phyloP scores from a whole-genome alignment of 2,113 vertebrate genomes.

The Myocastor coypus region DNA sequence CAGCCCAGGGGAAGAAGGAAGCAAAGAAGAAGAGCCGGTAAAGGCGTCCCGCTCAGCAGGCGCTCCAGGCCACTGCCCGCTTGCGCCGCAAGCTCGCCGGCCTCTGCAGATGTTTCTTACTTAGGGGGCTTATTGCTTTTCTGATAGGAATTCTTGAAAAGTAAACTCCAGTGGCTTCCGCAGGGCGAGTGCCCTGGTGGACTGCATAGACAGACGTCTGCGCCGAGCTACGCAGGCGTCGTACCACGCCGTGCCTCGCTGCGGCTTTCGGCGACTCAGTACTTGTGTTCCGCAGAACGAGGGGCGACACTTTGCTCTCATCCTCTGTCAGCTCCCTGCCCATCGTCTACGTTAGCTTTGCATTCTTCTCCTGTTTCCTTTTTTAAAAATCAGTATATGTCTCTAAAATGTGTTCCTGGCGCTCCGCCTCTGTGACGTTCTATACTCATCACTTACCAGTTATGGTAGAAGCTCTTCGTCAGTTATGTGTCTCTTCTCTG shows the following conservation, averaged over 20 bases:
- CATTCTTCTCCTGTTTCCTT: background rate
- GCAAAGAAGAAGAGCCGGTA: too few species aligned
- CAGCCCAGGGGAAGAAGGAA: too few species aligned
- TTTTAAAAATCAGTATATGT: background rate
- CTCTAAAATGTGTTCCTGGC: background rate
- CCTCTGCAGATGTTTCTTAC: too few species aligned
- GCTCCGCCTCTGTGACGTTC: background rate
- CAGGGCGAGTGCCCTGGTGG: background rate
- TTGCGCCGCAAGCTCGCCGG: too few species aligned
- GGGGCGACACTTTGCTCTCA: background rate
- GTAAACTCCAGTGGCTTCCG: background rate
- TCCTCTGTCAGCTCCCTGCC: background rate
- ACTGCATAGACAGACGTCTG: too few species aligned
- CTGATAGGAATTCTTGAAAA: background rate
- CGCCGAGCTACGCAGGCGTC: too few species aligned
- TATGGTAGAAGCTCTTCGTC: too few species aligned
- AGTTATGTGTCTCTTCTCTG: background rate
- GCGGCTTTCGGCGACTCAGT: rapidly evolving
- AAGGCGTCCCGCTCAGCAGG: too few species aligned
- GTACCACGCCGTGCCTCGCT: too few species aligned
- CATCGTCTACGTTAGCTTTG: background rate
- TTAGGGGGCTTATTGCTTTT: too few species aligned
- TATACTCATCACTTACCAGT: too few species aligned
- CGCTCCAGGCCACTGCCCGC: too few species aligned
- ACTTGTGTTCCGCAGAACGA: rapidly evolving